Base-by-base conservation (phyloP, 2,888 invertebrate species). In the Pachycephus smyrnensis region DNA sequence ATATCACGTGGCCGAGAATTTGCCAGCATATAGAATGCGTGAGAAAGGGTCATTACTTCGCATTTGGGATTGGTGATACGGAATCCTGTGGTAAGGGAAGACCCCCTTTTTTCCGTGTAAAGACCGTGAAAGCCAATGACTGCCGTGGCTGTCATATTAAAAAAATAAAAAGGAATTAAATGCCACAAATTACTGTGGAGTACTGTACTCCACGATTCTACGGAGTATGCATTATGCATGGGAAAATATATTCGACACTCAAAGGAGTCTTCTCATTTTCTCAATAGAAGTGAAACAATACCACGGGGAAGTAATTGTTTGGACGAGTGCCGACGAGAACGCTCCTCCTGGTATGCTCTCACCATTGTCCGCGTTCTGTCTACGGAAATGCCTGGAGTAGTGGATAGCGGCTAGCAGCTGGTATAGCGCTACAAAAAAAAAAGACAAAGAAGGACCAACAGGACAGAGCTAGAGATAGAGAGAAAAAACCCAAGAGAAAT, bases 261-360 rank as follows among this genome's bases (percentile, higher is more conserved):
- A 23, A 55, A 55, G 23, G 55, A 55, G 55, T 55, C 55, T 23
- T 9, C 55, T 23, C 55, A 55, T 55, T 55, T 55, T 55, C 23
- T 55, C 55, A 55, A 55, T 55, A 23, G 55, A 55, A 23, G 23
- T 55, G 55, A 55, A 55, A 55, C 55, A 55, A 55, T 31, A 71
- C 71, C 32, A 31, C 71, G 71, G 23, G 6, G 71, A 9, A 71
- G 71, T 71, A 32, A 71, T 71, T 33, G 71, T 33, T 71, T 71
- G 71, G 71, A 71, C 31, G 71, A 71, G 71, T 71, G 71, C 71
- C 71, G 71, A 71, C 71, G 71, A 71, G 71, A 71, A 33, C 55
- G 71, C 31, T 71, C 11, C 71, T 31, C 12, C 71, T 23, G 55
- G 55, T 55, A 55, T 55, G 55, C 55, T 55, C 55, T 55, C 55